phyloP scores from a whole-genome alignment of 2,888 invertebrate genomes.

The Cephus spinipes region DNA sequence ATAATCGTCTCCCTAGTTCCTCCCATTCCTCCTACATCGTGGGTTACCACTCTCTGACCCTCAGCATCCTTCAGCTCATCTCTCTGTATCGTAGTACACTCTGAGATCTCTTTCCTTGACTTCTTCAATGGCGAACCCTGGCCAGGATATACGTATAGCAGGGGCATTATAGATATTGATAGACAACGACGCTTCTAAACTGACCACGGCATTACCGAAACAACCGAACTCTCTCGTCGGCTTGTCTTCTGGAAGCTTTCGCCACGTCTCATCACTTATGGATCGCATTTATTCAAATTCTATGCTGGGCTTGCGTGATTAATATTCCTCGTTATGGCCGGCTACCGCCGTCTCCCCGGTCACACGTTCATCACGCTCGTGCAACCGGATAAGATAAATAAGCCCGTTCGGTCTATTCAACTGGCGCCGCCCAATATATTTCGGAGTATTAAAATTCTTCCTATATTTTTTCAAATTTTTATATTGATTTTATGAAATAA shows the following conservation, averaged over 20 bases:
- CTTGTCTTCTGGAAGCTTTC: slow-evolving; percentile 53
- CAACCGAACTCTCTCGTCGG: slow-evolving; percentile 10
- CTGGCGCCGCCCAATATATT: not conserved
- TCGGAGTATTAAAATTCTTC: not conserved
- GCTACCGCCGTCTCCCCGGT: slow-evolving; percentile 34
- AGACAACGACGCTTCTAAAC: slow-evolving; percentile 18
- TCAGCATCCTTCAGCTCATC: not conserved
- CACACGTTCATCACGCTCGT: slow-evolving; percentile 10
- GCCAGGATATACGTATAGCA: not conserved
- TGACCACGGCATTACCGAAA: not conserved
- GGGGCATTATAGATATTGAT: slow-evolving; percentile 28
- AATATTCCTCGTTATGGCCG: slow-evolving; percentile 51
- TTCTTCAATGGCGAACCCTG: slow-evolving; percentile 10
- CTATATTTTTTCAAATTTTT: not conserved
- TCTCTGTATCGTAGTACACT: not conserved
- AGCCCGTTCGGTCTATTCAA: not conserved
- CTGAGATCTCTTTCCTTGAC: slow-evolving; percentile 15
- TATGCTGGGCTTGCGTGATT: slow-evolving; percentile 45
- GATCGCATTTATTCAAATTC: slow-evolving; percentile 60
- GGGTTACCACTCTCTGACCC: not conserved
- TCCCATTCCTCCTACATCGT: slow-evolving; percentile 13
- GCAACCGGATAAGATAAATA: slow-evolving; percentile 9
- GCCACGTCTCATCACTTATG: slow-evolving; percentile 64
- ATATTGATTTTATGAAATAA: not conserved
- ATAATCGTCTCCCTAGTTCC: slow-evolving; percentile 53